Conservation (phyloP, 2,797 vertebrate genomes). For the Neoniphon sammara region DNA sequence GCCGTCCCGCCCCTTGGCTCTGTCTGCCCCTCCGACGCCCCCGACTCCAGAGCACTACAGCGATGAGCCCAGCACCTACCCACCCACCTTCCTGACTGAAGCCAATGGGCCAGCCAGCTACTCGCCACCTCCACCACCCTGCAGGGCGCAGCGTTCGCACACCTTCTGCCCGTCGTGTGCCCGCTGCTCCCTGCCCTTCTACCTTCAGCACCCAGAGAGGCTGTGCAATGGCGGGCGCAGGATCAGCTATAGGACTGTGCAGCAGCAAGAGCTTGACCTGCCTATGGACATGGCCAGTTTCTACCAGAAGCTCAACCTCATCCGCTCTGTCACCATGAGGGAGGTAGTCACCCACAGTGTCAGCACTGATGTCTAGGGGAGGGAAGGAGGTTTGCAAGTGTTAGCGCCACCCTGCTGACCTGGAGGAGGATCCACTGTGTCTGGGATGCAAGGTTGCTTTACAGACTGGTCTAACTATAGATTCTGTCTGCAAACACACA, state of each 20-base stretch:
- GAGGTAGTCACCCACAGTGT: conserved; percentile 90
- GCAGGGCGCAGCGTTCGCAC: conserved; percentile 78
- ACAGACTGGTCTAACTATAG: neutral
- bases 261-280: conserved; percentile 88
- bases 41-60: conserved; percentile 68
- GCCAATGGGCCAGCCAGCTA: conserved; percentile 88
- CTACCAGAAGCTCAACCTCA: conserved; percentile 89
- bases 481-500: conserved; percentile 3
- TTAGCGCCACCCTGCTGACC: neutral
- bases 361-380: conserved; percentile 91
- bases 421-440: neutral
- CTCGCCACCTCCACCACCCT: conserved; percentile 81
- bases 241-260: conserved; percentile 87
- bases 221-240: conserved; percentile 88
- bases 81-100: conserved; percentile 86
- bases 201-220: conserved; percentile 88
- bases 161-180: conserved; percentile 88
- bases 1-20: conserved; percentile 68
- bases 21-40: conserved; percentile 67
- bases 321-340: conserved; percentile 90
- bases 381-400: neutral
- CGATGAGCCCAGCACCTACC: conserved; percentile 71
- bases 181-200: conserved; percentile 88
- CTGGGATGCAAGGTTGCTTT: too few relatives aligned
- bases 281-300: conserved; percentile 82